Conservation (phyloP, 2,888 invertebrate genomes). For the Neria commutata region DNA sequence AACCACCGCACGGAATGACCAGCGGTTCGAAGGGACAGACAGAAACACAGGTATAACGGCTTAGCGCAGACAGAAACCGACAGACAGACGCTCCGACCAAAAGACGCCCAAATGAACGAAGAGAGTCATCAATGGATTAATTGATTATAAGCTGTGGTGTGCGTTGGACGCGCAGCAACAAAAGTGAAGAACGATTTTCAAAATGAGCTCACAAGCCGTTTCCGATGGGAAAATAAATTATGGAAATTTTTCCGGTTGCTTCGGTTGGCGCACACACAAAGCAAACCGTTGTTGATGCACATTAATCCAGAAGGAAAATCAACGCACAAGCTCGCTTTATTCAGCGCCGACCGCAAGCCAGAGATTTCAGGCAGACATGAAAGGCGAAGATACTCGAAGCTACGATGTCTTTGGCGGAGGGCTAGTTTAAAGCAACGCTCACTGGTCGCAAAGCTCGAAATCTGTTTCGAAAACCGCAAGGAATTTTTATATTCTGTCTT, state of each 20-base stretch:
- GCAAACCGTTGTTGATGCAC: too few relatives aligned
- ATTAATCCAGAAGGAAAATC: too few relatives aligned
- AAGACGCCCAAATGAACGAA: background rate
- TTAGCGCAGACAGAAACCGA: background rate
- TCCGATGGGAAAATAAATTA: slow-evolving; percentile 39
- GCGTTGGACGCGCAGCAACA: slow-evolving; percentile 18
- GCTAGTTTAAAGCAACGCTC: slow-evolving; percentile 9
- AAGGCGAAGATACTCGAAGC: background rate
- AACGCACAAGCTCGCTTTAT: too few relatives aligned
- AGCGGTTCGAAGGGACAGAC: too few relatives aligned
- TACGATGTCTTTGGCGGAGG: background rate
- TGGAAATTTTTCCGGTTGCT: too few relatives aligned
- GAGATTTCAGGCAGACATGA: slow-evolving; percentile 26
- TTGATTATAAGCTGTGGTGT: slow-evolving; percentile 51
- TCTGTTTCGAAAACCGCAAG: too few relatives aligned
- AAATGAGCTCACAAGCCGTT: slow-evolving; percentile 38
- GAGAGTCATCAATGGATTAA: slow-evolving; percentile 52
- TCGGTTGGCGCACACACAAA: too few relatives aligned
- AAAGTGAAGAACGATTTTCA: slow-evolving; percentile 29
- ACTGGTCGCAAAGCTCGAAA: too few relatives aligned
- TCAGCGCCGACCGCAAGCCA: too few relatives aligned
- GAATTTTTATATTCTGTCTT: too few relatives aligned
- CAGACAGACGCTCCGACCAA: background rate
- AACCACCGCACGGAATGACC: too few relatives aligned
- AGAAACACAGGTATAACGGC: too few relatives aligned